Conservation (phyloP, 2,113 vertebrate genomes). For the Talpa occidentalis region DNA sequence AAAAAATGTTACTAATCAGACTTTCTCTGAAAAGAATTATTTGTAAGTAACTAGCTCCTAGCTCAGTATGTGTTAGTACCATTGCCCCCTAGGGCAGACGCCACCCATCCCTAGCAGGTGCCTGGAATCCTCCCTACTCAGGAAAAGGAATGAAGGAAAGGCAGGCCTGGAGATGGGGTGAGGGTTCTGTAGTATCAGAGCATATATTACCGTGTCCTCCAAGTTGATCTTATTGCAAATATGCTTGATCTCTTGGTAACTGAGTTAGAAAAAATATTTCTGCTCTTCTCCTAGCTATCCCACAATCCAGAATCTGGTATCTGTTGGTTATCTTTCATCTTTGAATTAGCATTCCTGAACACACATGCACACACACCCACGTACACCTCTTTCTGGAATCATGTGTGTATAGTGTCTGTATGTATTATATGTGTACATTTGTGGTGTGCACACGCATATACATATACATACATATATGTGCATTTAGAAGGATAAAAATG, state of each 20-base stretch:
- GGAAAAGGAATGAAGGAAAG: too few relatives aligned
- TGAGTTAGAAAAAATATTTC: background rate
- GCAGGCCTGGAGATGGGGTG: too few relatives aligned
- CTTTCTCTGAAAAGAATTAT: background rate
- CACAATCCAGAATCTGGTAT: background rate
- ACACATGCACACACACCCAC: too few relatives aligned
- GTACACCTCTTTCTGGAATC: too few relatives aligned
- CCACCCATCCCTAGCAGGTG: background rate
- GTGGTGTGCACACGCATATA: too few relatives aligned
- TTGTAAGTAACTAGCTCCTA: background rate
- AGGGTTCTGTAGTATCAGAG: background rate
- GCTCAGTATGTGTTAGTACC: too few relatives aligned
- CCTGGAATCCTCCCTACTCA: background rate
- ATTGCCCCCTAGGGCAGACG: background rate
- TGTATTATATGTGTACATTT: too few relatives aligned
- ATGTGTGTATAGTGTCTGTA: too few relatives aligned
- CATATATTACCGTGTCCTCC: background rate
- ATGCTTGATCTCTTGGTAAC: background rate
- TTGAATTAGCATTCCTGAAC: background rate
- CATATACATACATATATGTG: too few relatives aligned
- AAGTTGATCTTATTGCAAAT: slow-evolving; percentile 6
- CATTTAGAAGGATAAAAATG: background rate
- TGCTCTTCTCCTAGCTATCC: background rate
- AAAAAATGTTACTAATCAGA: background rate
- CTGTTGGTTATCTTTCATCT: background rate